Evolutionary conservation across 2,888 invertebrate genomes (phyloP).

Genomic region (Tetranychus truncatus): DNA sequence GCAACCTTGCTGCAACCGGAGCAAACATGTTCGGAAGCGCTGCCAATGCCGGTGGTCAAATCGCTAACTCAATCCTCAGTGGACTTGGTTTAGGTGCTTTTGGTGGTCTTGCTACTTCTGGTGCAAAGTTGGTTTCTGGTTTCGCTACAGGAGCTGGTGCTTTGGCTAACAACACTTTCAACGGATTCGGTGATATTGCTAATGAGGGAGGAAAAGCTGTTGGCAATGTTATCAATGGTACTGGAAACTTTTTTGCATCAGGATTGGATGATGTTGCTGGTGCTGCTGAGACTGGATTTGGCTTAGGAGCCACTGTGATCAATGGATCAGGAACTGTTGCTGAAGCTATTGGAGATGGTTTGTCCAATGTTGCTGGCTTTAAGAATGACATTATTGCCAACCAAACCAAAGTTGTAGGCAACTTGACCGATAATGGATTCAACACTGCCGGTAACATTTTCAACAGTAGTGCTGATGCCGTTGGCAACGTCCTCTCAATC

Average conservation of each 20-base stretch:
- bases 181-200: not conserved
- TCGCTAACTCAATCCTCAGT: not conserved
- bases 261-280: not conserved
- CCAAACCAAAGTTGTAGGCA: not conserved
- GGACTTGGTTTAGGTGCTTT: not conserved
- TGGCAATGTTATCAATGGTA: not conserved
- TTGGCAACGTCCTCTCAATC: not conserved
- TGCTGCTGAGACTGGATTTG: not conserved
- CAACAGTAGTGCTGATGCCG: not conserved
- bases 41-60: not conserved
- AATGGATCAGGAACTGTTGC: not conserved
- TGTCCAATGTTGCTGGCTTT: not conserved
- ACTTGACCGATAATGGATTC: not conserved
- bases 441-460: not conserved
- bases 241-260: not conserved
- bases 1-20: not conserved
- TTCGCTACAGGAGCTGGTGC: not conserved
- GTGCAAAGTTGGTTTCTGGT: not conserved
- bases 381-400: not conserved
- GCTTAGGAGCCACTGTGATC: not conserved
- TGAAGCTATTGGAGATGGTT: not conserved
- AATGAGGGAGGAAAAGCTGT: not conserved
- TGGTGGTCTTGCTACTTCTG: not conserved
- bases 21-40: not conserved
- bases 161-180: not conserved